phyloP scores from a whole-genome alignment of 2,113 vertebrate genomes.

The Vidua macroura region DNA sequence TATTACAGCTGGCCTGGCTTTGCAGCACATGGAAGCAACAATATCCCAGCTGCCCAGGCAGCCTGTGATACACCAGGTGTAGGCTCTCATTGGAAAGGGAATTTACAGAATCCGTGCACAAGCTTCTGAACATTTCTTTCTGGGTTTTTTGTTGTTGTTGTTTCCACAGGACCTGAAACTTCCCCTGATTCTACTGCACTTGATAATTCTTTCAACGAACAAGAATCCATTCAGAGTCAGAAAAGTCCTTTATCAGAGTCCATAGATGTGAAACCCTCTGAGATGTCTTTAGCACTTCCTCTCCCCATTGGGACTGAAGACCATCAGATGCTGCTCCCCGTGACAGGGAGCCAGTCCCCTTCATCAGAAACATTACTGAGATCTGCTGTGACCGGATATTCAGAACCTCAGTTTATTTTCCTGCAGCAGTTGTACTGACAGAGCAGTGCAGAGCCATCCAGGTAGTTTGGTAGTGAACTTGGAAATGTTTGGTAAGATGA shows the following conservation, averaged over 20 bases:
- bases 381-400: slow-evolving; percentile 74
- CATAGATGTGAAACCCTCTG: slow-evolving; percentile 77
- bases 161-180: slow-evolving; percentile 70
- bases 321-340: slow-evolving; percentile 77
- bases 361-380: slow-evolving; percentile 74
- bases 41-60: background rate
- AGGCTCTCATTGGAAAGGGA: background rate
- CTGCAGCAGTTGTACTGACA: slow-evolving; percentile 82
- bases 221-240: slow-evolving; percentile 72
- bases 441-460: background rate
- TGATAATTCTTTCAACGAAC: slow-evolving; percentile 69
- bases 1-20: background rate
- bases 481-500: slow-evolving; percentile 37
- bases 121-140: background rate
- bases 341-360: slow-evolving; percentile 73
- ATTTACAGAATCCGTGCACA: background rate
- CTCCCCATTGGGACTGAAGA: slow-evolving; percentile 78
- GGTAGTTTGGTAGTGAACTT: background rate
- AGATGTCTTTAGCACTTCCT: slow-evolving; percentile 75
- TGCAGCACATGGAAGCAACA: background rate
- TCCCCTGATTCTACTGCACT: slow-evolving; percentile 58
- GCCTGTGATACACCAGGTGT: background rate
- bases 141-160: background rate
- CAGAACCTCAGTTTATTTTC: slow-evolving; percentile 83
- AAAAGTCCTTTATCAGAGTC: slow-evolving; percentile 75